Base-by-base conservation (phyloP, 2,888 invertebrate genomes). In the Drosophila quasianomalipes region DNA sequence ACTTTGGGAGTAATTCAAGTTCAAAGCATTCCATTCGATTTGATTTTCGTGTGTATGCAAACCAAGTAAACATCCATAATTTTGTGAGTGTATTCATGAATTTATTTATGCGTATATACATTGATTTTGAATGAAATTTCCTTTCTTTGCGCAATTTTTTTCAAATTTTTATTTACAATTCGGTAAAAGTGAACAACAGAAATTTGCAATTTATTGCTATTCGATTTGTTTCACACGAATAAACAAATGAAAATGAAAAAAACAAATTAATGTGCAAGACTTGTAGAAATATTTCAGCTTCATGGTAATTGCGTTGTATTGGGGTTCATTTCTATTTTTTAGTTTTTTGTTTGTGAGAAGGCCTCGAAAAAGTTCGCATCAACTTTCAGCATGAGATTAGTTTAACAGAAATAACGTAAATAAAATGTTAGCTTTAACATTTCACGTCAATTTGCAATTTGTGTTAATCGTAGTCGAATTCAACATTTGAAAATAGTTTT, bases 1-100 rank as follows among this genome's bases (percentile, higher is more conserved):
- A 41, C 28, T 58, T 74, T 77, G 55, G 67, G 74, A 70, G 70
- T 66, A 77, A 67, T 78, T 78, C 78, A 77, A 78, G 78, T 78
- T 78, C 74, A 74, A 71, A 78, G 77, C 69, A 39, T 63, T 70
- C n/a, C 60, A 63, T 26, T 60, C 33, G 57, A 35, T 65, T 68
- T 61, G 47, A 47, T 47, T 26, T 47, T 47, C 26, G 26, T 57
- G 44, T 64, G 44, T 72, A 76, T 61, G 64, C 75, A 53, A 76
- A 58, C 44, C 39, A 68, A 62, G 58, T 35, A 62, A 59, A 59
- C 53, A 69, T 63, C 35, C 37, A 54, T 26, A 44, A 19, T 60
- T 74, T 53, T 55, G 35, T 3, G 51, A 37, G 57, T 47, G 58
- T 22, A n/a, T 33, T 22, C 22, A 44, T 57, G 44, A 58, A 28